Conservation (phyloP, 1,140 invertebrate species). For the Drosophila chauvacae region DNA sequence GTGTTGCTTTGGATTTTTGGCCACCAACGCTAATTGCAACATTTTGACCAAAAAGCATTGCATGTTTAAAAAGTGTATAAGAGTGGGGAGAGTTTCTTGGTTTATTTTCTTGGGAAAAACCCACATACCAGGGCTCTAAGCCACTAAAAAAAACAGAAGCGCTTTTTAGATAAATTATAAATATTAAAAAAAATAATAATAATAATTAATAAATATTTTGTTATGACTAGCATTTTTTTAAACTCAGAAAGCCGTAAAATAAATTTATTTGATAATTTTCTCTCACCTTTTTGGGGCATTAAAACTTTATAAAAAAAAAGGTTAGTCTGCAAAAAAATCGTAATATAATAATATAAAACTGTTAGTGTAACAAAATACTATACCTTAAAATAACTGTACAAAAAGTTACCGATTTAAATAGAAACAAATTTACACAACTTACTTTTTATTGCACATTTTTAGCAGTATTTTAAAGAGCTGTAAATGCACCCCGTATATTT, state of each 20-base stretch:
- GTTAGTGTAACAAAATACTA: too few relatives aligned
- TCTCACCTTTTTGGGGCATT: too few relatives aligned
- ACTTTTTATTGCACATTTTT: neutral
- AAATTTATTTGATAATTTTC: too few relatives aligned
- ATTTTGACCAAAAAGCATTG: neutral
- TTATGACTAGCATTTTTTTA: too few relatives aligned
- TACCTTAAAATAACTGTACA: too few relatives aligned
- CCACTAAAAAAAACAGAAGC: neutral
- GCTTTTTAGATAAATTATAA: neutral
- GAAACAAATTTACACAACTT: neutral
- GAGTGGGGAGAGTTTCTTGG: neutral
- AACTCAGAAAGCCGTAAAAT: too few relatives aligned
- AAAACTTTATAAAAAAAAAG: too few relatives aligned
- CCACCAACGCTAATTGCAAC: slow-evolving; percentile 1
- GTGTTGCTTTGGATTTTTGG: slow-evolving; percentile 4
- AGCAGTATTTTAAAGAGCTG: neutral
- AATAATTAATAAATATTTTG: too few relatives aligned
- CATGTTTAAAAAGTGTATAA: too few relatives aligned
- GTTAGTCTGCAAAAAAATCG: too few relatives aligned
- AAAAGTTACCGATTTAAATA: neutral
- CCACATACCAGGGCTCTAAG: neutral
- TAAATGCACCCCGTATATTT: neutral
- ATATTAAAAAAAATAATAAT: neutral
- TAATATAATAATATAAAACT: too few relatives aligned
- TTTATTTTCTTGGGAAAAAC: too few relatives aligned